phyloP scores from a whole-genome alignment of 1,140 invertebrate genomes.

The Prorops nasuta region DNA sequence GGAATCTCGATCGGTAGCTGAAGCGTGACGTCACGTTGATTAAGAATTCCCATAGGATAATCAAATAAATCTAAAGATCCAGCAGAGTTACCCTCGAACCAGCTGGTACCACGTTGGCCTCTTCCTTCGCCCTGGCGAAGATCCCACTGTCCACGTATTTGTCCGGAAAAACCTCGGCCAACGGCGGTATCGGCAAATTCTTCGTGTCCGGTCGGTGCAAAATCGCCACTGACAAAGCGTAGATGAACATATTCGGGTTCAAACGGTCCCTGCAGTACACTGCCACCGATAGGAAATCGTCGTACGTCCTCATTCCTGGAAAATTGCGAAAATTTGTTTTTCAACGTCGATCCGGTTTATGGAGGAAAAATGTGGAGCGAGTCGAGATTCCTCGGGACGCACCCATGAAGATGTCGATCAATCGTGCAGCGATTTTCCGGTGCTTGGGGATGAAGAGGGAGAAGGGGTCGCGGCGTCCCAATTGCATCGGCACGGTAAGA shows the following conservation, averaged over 20 bases:
- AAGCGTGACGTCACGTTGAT: too few species aligned
- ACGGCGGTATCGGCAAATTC: constrained; percentile 67
- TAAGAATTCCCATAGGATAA: too few species aligned
- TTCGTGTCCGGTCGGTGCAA: constrained; percentile 75
- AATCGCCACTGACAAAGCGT: constrained; percentile 72
- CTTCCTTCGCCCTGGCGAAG: constrained; percentile 67
- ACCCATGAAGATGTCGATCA: constrained; percentile 75
- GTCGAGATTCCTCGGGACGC: constrained; percentile 23
- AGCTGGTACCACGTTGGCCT: constrained; percentile 63
- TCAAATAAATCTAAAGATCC: neutral
- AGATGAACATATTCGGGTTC: constrained; percentile 77
- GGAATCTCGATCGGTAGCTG: constrained; percentile 69
- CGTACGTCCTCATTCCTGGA: constrained; percentile 66
- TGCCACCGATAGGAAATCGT: constrained; percentile 69
- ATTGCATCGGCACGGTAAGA: constrained; percentile 63
- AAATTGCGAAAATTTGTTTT: constrained; percentile 13
- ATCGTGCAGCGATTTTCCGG: constrained; percentile 64
- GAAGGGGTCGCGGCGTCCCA: constrained; percentile 69
- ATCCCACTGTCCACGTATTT: constrained; percentile 74
- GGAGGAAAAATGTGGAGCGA: too few species aligned
- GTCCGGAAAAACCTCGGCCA: constrained; percentile 73
- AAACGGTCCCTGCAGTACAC: constrained; percentile 72
- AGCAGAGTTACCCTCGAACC: constrained; percentile 64
- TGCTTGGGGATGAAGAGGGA: constrained; percentile 75
- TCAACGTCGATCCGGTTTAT: too few species aligned